Evolutionary conservation across 2,888 invertebrate species (phyloP).

Genomic region (Abrostola triplasia): DNA sequence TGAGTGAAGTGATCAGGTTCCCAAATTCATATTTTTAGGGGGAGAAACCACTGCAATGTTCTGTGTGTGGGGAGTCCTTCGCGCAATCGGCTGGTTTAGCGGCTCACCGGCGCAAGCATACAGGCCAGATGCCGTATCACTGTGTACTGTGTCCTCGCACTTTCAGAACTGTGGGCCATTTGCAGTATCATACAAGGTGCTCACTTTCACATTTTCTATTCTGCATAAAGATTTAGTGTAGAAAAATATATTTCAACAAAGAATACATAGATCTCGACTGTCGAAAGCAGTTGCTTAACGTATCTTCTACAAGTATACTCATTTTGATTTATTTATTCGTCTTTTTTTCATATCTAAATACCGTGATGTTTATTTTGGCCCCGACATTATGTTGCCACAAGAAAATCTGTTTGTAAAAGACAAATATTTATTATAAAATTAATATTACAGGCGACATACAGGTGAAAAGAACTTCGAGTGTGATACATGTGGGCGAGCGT

Average conservation of each 20-base stretch:
- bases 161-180: constrained; percentile 82
- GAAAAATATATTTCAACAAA: no score
- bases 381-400: no score
- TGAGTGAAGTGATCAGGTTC: not conserved
- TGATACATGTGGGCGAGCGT: constrained; percentile 75
- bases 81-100: constrained; percentile 82
- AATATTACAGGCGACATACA: constrained; percentile 78
- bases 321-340: no score
- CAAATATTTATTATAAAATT: not conserved
- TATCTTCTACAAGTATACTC: no score
- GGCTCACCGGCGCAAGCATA: constrained; percentile 80
- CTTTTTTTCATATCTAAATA: no score
- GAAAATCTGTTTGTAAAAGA: not conserved
- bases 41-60: constrained; percentile 82
- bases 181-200: constrained; percentile 83
- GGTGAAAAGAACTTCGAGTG: constrained; percentile 85
- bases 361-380: no score
- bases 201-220: not conserved
- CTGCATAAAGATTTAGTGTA: no score
- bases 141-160: constrained; percentile 80
- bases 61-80: constrained; percentile 77
- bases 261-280: no score
- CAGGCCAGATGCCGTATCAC: constrained; percentile 81
- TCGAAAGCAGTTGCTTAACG: no score
- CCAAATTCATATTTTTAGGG: constrained; percentile 68